Evolutionary conservation across 2,888 invertebrate genomes (phyloP).

Genomic region (Philopedon plagiatum): DNA sequence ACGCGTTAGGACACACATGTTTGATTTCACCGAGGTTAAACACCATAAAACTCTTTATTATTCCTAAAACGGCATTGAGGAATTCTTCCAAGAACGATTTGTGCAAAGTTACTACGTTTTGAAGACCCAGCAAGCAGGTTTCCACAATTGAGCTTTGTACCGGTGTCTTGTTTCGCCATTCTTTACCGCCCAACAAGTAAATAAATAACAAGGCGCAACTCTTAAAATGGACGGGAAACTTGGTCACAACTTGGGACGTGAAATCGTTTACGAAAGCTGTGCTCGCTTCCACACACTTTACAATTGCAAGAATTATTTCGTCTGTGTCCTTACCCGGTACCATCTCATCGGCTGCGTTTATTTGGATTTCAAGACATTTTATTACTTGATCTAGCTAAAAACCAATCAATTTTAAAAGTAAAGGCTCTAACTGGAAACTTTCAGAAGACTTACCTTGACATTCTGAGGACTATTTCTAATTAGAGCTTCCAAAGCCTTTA

Average conservation of each 20-base stretch:
- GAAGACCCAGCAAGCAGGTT: slow-evolving; percentile 64
- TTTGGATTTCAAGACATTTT: background rate
- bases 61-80: slow-evolving; percentile 73
- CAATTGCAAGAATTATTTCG: slow-evolving; percentile 52
- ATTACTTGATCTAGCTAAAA: too few relatives aligned
- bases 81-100: slow-evolving; percentile 62
- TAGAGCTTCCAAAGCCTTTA: slow-evolving; percentile 65
- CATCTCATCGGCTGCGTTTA: background rate
- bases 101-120: slow-evolving; percentile 63
- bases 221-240: slow-evolving; percentile 55
- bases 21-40: slow-evolving; percentile 70
- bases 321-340: slow-evolving; percentile 44
- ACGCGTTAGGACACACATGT: slow-evolving; percentile 69
- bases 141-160: slow-evolving; percentile 70
- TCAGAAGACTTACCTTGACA: slow-evolving; percentile 54
- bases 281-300: slow-evolving; percentile 65
- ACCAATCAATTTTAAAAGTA: background rate
- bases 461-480: slow-evolving; percentile 61
- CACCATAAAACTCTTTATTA: slow-evolving; percentile 73
- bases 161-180: slow-evolving; percentile 68
- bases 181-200: slow-evolving; percentile 65
- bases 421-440: background rate
- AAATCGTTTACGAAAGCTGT: slow-evolving; percentile 52
- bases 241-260: slow-evolving; percentile 33
- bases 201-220: slow-evolving; percentile 67